Evolutionary conservation across 2,797 vertebrate genomes (phyloP), one percentile per base, ranked within the genome.

Genomic region (Galaxias olidus): DNA sequence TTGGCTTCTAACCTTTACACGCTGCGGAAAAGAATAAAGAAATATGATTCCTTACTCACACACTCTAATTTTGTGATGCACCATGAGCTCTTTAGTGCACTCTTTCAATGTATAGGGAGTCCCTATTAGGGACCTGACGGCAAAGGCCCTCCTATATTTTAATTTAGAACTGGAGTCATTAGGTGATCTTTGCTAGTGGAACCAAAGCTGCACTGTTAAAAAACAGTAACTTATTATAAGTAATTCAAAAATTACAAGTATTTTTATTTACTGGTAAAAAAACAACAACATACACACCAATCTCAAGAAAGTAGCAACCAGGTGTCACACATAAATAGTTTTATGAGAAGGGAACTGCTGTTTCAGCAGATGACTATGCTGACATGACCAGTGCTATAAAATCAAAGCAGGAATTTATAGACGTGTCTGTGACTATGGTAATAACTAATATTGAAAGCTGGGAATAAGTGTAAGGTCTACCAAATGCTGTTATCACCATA

Each of bases 381-480:
- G 14, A 9, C 40, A n/a, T 57, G n/a, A 44, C 17, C 7, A 48
- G 15, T 48, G 54, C 46, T 30, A 41, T 65, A 51, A 42, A 65
- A 50, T 17, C 57, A 49, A 61, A 43, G 1, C 20, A 44, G 56
- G 47, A 47, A 40, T 53, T 40, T 66, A n/a, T 46, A 45, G 59
- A 55, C 4, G 46, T 47, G 14, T 15, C 19, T 44, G 41, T 40
- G 8, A 20, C 52, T 42, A 43, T 44, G 52, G 43, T 42, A 58
- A 56, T n/a, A 44, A 50, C 72, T 70, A 53, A 79, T 65, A 72
- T 66, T 70, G 30, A 30, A 30, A 3, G 6, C 30, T 30, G 6
- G 30, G 2, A 30, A 30, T 30, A 30, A 30, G 30, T 30, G 30
- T 30, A 2, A 30, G 30, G 30, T 30, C 30, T 30, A 30, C 30